Evolutionary conservation across 2,797 vertebrate species (phyloP), one percentile per base, ranked within the genome.

Genomic region (Sebastes steindachneri): DNA sequence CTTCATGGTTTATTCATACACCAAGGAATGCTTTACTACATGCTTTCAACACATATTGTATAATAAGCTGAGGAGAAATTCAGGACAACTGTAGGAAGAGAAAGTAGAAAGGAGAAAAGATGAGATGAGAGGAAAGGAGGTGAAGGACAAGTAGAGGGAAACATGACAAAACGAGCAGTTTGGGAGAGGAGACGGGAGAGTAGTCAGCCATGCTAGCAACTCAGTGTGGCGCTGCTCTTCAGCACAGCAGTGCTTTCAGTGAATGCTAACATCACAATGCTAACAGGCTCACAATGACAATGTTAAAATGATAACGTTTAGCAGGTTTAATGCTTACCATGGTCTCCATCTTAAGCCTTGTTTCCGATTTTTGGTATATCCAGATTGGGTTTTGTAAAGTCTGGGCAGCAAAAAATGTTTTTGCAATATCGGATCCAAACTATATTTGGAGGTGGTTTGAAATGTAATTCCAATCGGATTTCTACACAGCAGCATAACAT

Each of bases 1-100:
- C 45, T 51, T 77, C 21, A 91, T 85, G 72, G 19, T 37, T 85
- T 82, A 87, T 78, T 90, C 76, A 89, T 72, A 19, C 2, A 2
- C 4, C 0, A 0, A 62, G 62, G 9, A 67, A 60, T 84, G 58
- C 55, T 82, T 51, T n/a, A 23, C 29, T 51, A 66, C 72, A 84
- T 73, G 23, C 23, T 28, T 72, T 70, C 65, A 64, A 53, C 45
- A 69, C 45, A 37, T 55, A 45, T 66, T 2, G 1, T 21, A 57
- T 66, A 65, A 78, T 64, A 69, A 57, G 60, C 55, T 58, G 53
- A 64, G 69, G 35, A 70, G 63, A 73, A 33, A 4, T 17, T 69
- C 58, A 26, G 23, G 3, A 28, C 9, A 51, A 7, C 23, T 26
- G 58, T 4, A 41, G 10, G 11, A 25, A 23, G 41, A 17, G 6